Evolutionary conservation across 35 echinoderm and acorn worm genomes (phyloP).

Genomic region (Patiria miniata): DNA sequence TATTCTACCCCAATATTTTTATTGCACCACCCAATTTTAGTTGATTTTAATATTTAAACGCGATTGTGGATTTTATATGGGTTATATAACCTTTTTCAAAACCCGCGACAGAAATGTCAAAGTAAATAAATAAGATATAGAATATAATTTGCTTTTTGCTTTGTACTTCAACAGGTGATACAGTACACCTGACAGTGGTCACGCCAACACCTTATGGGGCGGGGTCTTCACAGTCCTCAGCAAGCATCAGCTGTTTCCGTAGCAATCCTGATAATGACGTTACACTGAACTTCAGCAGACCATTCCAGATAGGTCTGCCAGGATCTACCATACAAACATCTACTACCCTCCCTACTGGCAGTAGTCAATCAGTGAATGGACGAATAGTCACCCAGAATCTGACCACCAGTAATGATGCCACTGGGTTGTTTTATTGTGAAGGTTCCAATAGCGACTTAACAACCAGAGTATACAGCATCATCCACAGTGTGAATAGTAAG

Average conservation of each 20-base stretch:
- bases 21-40: too few relatives aligned
- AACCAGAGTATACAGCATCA: constrained; percentile 26
- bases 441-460: constrained; percentile 21
- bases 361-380: neutral
- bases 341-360: neutral
- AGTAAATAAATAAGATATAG: too few relatives aligned
- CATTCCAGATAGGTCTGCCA: neutral
- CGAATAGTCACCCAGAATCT: neutral
- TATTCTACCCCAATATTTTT: too few relatives aligned
- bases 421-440: constrained; percentile 38
- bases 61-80: too few relatives aligned
- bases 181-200: constrained; percentile 14
- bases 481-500: neutral
- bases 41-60: too few relatives aligned
- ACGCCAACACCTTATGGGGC: constrained; percentile 46
- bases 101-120: too few relatives aligned
- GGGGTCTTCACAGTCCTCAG: too few relatives aligned
- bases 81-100: too few relatives aligned
- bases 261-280: constrained; percentile 11
- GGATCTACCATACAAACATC: neutral
- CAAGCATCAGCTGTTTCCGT: constrained; percentile 4
- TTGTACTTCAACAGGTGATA: neutral
- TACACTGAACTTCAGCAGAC: neutral
- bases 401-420: neutral
- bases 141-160: too few relatives aligned